Base-by-base conservation (phyloP, 2,888 invertebrate species). In the Imbricaverruca yamaguchii region DNA sequence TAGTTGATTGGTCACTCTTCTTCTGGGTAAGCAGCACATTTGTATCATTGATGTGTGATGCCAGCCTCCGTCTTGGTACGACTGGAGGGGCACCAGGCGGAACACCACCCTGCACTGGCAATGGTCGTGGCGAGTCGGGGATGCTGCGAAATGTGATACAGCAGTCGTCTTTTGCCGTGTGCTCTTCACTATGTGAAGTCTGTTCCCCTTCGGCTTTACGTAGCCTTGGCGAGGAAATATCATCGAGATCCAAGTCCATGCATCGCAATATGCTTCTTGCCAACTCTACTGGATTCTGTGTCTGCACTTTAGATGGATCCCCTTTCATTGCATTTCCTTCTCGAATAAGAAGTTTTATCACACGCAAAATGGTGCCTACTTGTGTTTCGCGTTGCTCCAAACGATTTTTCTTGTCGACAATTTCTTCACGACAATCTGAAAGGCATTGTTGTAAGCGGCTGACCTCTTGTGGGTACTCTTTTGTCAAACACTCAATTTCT, bases 271-370 rank as follows among this genome's bases (percentile, higher is more conserved):
- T 74, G 21, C 55, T 74, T 21, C 74, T 18, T 3, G 74, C 74
- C 9, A 74, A 55, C 21, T 74, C 74, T 7, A 74, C 53, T 3
- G 55, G 21, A 53, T 74, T 74, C 11, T 74, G 74, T 21, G 53
- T 23, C 23, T 21, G 1, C 8, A 21, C 21, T 10, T 65, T 23
- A 1, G 65, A 6, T 23, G 7, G 65, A 15, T 55, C 74, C 7
- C 74, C 74, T 55, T 10, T 74, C 74, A 74, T 74, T 21, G 74
- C 74, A 6, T 55, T 53, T n/a, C 74, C 74, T 55, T 74, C 74
- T 21, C 74, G 15, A 55, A 74, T 74, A 3, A 74, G 74, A 7
- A 74, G 74, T 21, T 74, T 74, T 11, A 74, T 55, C 8, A 74
- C 74, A 1, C 74, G 53, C 9, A 74, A 21, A 21, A 74, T 74